These are phyloP conservation scores for Anoplius nigerrimus DNA, from an alignment of 2,888 invertebrate species.

Conservation along the genomic window DNA sequence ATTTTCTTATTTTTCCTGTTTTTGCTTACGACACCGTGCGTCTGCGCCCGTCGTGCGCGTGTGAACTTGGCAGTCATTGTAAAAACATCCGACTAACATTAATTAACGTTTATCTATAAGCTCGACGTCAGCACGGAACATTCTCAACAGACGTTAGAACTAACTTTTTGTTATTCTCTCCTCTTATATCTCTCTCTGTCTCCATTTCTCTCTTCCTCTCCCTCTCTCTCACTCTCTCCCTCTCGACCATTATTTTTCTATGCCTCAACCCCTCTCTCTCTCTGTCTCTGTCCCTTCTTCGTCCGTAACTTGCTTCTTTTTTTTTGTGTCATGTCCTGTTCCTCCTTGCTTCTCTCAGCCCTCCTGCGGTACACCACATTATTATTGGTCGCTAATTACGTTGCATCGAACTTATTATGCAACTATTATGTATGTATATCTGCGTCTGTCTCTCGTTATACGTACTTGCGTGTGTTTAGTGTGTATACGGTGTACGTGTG, in stretches of 20 bases:
- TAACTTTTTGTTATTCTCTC: conserved; percentile 13
- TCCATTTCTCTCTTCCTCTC: not conserved
- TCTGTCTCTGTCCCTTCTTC: conserved; percentile 3
- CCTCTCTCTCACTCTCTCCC: not conserved
- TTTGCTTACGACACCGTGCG: no score
- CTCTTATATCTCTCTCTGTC: conserved; percentile 12
- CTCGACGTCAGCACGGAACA: conserved; percentile 42
- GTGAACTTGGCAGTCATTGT: conserved; percentile 28
- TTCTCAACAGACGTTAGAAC: conserved; percentile 13
- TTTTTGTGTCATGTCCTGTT: not conserved
- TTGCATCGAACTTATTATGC: conserved; percentile 26
- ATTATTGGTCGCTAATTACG: conserved; percentile 21
- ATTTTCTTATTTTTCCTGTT: no score
- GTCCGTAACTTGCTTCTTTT: not conserved
- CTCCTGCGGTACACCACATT: conserved; percentile 4
- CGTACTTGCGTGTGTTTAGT: not conserved
- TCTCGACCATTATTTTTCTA: not conserved
- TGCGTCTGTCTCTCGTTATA: not conserved
- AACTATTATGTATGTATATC: not conserved
- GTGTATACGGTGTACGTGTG: conserved; percentile 2
- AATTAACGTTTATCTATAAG: conserved; percentile 38
- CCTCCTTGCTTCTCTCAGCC: conserved; percentile 4
- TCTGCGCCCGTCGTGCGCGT: not conserved
- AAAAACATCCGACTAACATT: conserved; percentile 35
- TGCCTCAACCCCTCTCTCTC: conserved; percentile 1